phyloP scores from a whole-genome alignment of 2,888 invertebrate species.

The Agrotis ipsilon region DNA sequence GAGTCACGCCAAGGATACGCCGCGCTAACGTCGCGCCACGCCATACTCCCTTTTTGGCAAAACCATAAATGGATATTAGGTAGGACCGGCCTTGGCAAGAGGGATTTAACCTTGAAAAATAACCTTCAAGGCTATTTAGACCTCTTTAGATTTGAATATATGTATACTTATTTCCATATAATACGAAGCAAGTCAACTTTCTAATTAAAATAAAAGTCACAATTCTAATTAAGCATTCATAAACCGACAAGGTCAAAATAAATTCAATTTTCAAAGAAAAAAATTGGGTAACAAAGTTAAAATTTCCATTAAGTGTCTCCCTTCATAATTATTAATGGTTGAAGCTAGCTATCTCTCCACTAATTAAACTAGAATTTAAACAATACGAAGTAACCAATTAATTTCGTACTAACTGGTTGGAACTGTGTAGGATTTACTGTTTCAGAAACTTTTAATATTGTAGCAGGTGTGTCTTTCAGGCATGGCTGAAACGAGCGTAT shows the following conservation, averaged over 20 bases:
- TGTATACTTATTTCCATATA: too few relatives aligned
- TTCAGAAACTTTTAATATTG: slow-evolving; percentile 32
- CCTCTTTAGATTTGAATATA: too few relatives aligned
- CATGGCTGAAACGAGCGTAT: not conserved
- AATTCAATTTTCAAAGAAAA: slow-evolving; percentile 19
- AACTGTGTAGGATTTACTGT: slow-evolving; percentile 13
- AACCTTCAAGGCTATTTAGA: too few relatives aligned
- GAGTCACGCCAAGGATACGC: too few relatives aligned
- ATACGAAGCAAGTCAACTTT: too few relatives aligned
- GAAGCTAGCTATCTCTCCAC: slow-evolving; percentile 27
- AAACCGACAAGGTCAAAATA: slow-evolving; percentile 23
- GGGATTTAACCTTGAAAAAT: too few relatives aligned
- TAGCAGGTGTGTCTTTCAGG: slow-evolving; percentile 34
- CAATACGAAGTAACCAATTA: slow-evolving; percentile 46
- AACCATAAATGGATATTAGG: too few relatives aligned
- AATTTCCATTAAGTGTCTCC: slow-evolving; percentile 40
- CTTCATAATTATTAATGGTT: slow-evolving; percentile 58
- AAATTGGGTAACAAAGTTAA: slow-evolving; percentile 13
- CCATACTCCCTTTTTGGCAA: too few relatives aligned
- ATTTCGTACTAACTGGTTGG: slow-evolving; percentile 22
- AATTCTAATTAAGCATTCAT: slow-evolving; percentile 33
- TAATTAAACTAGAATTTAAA: slow-evolving; percentile 56
- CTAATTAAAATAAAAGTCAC: slow-evolving; percentile 12
- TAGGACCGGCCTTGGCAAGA: too few relatives aligned
- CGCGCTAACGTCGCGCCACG: too few relatives aligned